A percentile compares a stretch with the other conserved stretches of the same genome.
Evolutionary conservation across 2,797 vertebrate species (phyloP).

Genomic region (Vespertilio murinus): DNA sequence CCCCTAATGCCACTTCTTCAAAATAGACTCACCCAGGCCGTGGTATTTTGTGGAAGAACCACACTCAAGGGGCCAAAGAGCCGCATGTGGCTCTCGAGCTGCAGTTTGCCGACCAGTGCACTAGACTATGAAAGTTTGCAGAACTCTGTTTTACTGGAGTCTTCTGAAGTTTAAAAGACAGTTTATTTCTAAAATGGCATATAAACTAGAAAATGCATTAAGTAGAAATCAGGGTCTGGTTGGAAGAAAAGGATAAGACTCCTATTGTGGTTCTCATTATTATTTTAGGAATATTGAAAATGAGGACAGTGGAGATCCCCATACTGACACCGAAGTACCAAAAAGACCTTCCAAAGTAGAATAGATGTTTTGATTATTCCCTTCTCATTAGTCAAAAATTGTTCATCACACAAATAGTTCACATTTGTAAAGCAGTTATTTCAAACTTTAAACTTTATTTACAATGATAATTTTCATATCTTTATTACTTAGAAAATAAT

Average conservation of each 20-base stretch:
- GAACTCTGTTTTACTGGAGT: not conserved
- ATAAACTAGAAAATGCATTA: not conserved
- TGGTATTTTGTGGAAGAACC: no score
- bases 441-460: constrained; percentile 77
- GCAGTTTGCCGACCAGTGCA: not conserved
- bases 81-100: no score
- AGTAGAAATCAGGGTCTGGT: not conserved
- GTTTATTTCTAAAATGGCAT: not conserved
- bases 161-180: not conserved
- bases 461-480: constrained; percentile 68
- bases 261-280: not conserved
- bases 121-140: not conserved
- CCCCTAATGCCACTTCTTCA: no score
- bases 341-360: not conserved
- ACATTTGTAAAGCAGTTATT: constrained; percentile 60
- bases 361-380: not conserved
- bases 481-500: constrained; percentile 81
- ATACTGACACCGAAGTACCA: constrained; percentile 14
- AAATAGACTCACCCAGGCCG: no score
- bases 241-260: not conserved
- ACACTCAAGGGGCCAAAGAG: no score
- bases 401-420: constrained; percentile 55
- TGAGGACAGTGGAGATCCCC: not conserved
- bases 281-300: constrained; percentile 6
- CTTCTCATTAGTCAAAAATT: constrained; percentile 11